Evolutionary conservation across 2,797 vertebrate species (phyloP).

Genomic region (Alosa sapidissima): DNA sequence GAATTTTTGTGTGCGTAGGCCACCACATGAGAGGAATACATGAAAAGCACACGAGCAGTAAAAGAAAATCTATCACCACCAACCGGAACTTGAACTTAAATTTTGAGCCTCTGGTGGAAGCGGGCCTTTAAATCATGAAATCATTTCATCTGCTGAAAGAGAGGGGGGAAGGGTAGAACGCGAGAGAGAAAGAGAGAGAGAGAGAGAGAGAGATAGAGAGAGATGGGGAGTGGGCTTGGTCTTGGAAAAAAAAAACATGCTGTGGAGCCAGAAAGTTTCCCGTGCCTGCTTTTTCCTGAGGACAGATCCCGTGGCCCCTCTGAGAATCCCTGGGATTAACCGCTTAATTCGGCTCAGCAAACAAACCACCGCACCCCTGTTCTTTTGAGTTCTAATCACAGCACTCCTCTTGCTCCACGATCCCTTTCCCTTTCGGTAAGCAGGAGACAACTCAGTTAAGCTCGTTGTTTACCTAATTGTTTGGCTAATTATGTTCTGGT

Average conservation of each 20-base stretch:
- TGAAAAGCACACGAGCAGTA: slow-evolving; percentile 38
- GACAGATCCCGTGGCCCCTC: slow-evolving; percentile 41
- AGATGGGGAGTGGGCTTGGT: background rate
- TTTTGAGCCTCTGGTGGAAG: slow-evolving; percentile 36
- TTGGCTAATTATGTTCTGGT: slow-evolving; percentile 47
- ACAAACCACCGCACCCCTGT: slow-evolving; percentile 42
- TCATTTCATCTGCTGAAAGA: slow-evolving; percentile 42
- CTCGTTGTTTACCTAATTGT: slow-evolving; percentile 54
- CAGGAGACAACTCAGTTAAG: slow-evolving; percentile 51
- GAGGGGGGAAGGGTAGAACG: slow-evolving; percentile 8
- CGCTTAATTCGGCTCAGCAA: slow-evolving; percentile 39
- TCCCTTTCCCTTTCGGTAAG: slow-evolving; percentile 24
- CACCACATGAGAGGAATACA: slow-evolving; percentile 41
- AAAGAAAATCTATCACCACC: slow-evolving; percentile 40
- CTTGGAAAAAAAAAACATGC: background rate
- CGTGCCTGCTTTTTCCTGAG: slow-evolving; percentile 26
- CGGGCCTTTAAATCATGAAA: slow-evolving; percentile 44
- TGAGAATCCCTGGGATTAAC: slow-evolving; percentile 43
- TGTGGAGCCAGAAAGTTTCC: slow-evolving; percentile 38
- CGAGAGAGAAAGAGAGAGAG: slow-evolving; percentile 19
- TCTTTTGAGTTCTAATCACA: slow-evolving; percentile 42
- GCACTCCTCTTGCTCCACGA: slow-evolving; percentile 27
- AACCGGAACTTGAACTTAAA: slow-evolving; percentile 48
- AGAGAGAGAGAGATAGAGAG: slow-evolving; percentile 11
- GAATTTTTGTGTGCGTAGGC: slow-evolving; percentile 17